These are phyloP conservation scores for Acanthis flammea DNA, from an alignment of 2,797 vertebrate species.

Conservation along the genomic window DNA sequence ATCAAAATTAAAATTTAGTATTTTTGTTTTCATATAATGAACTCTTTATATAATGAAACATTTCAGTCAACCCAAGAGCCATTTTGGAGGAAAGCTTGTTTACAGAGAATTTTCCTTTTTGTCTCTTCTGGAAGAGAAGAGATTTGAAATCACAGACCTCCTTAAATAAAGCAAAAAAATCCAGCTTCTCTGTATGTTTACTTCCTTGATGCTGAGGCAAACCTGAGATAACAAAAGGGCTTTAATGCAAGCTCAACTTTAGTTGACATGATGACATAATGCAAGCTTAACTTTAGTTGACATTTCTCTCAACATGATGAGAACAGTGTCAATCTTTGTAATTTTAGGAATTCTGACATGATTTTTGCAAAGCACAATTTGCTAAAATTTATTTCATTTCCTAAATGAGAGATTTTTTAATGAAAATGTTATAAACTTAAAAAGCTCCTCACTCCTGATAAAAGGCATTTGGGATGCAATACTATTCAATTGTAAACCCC, in stretches of 20 bases:
- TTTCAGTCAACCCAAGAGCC: background rate
- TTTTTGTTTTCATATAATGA: background rate
- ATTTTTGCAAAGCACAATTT: background rate
- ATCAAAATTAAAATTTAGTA: background rate
- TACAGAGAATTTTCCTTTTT: background rate
- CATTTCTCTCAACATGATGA: background rate
- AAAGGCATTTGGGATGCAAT: background rate
- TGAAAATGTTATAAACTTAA: background rate
- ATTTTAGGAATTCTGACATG: background rate
- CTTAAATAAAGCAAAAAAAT: background rate
- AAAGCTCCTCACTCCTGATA: background rate
- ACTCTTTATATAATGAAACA: background rate
- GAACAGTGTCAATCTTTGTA: background rate
- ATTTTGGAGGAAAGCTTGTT: background rate
- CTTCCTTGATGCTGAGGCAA: constrained; percentile 14
- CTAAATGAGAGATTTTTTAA: background rate
- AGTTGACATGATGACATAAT: background rate
- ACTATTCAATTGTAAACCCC: background rate
- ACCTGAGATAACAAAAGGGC: background rate
- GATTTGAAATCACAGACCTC: background rate
- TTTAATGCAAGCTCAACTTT: constrained; percentile 37
- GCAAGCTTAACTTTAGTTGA: constrained; percentile 7
- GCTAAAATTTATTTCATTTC: background rate
- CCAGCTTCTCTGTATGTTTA: background rate
- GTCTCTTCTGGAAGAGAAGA: background rate